These are phyloP conservation scores for Pristis pectinata DNA, from an alignment of 2,797 vertebrate genomes.

Conservation along the genomic window DNA sequence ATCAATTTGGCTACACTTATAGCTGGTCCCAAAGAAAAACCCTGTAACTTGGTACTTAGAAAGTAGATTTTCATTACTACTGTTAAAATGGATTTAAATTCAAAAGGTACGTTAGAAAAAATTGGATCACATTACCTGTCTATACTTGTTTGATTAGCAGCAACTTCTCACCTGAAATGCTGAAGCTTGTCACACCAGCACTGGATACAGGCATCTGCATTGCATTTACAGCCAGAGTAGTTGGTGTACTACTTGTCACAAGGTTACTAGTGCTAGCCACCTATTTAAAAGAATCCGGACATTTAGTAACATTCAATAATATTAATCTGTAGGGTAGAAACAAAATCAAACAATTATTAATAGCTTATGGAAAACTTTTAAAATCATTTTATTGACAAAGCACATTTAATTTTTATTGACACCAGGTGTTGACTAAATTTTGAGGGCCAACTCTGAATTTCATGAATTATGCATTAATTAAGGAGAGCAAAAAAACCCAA, in stretches of 20 bases:
- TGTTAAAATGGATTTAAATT: neutral
- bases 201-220: slow-evolving; percentile 85
- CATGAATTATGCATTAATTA: neutral
- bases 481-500: neutral
- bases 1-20: neutral
- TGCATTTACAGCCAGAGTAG: slow-evolving; percentile 90
- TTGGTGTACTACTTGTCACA: slow-evolving; percentile 89
- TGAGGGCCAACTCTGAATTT: neutral
- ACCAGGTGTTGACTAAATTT: too few relatives aligned
- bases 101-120: neutral
- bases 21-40: neutral
- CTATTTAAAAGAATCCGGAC: slow-evolving; percentile 53
- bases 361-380: neutral
- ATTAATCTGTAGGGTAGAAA: neutral
- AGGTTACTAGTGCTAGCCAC: slow-evolving; percentile 94
- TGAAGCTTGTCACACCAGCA: slow-evolving; percentile 74
- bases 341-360: neutral
- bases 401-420: too few relatives aligned
- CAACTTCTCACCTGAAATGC: slow-evolving; percentile 73
- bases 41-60: neutral
- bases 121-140: neutral
- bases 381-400: neutral
- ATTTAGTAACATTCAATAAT: neutral
- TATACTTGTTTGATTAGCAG: neutral
- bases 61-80: neutral